phyloP scores from a whole-genome alignment of 2,797 vertebrate genomes.

The Rhinella marina region DNA sequence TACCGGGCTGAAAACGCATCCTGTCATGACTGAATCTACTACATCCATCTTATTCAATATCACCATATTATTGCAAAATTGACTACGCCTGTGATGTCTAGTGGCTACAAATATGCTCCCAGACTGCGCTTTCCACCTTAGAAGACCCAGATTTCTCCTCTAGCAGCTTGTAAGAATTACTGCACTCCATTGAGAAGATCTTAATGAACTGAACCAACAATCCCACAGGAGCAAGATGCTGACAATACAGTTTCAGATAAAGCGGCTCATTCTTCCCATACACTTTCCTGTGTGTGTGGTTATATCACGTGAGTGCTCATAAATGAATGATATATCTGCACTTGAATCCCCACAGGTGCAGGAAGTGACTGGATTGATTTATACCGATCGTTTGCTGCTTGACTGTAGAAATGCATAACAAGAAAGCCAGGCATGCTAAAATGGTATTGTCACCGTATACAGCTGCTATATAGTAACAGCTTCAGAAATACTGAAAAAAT shows the following conservation, averaged over 20 bases:
- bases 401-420: conserved; percentile 24
- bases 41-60: conserved; percentile 28
- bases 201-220: conserved; percentile 59
- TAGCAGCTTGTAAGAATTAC: conserved; percentile 57
- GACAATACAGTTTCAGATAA: conserved; percentile 48
- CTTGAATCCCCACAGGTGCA: conserved; percentile 34
- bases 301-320: conserved; percentile 43
- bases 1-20: not conserved
- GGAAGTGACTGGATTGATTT: conserved; percentile 34
- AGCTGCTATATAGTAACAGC: not conserved
- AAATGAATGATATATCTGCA: conserved; percentile 43
- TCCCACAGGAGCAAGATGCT: conserved; percentile 47
- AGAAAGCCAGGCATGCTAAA: not conserved
- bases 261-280: conserved; percentile 24
- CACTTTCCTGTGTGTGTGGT: conserved; percentile 47
- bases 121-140: conserved; percentile 41
- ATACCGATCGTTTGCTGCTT: conserved; percentile 8
- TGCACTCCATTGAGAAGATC: conserved; percentile 46
- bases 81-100: not conserved
- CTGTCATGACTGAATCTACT: not conserved
- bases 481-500: not conserved
- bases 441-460: not conserved
- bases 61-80: not conserved
- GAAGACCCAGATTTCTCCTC: conserved; percentile 35
- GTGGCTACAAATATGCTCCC: conserved; percentile 34